These are phyloP conservation scores for Lepidonotus clava DNA, from an alignment of 2,888 invertebrate genomes.

Conservation along the genomic window DNA sequence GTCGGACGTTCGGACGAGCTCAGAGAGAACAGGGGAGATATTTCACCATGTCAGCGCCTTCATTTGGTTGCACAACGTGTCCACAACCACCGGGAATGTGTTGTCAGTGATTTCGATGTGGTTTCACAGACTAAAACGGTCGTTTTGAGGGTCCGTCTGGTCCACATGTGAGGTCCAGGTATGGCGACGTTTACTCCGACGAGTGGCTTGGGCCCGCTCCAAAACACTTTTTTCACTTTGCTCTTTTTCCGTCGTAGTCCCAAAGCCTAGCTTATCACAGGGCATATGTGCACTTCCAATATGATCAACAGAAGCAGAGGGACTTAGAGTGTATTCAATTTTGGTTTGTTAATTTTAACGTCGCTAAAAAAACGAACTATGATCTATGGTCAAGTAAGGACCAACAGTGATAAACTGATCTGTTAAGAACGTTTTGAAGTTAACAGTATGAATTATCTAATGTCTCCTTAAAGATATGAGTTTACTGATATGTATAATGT, in stretches of 20 bases:
- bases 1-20: background rate
- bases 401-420: no score
- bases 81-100: background rate
- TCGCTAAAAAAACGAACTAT: no score
- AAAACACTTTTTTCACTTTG: background rate
- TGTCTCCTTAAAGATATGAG: no score
- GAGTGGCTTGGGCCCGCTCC: background rate
- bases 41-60: background rate
- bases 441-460: no score
- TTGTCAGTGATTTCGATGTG: background rate
- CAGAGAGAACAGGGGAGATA: background rate
- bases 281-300: background rate
- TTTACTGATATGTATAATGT: no score
- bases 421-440: no score
- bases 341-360: no score
- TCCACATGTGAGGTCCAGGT: background rate
- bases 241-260: background rate
- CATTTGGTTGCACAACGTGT: background rate
- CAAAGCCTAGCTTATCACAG: background rate
- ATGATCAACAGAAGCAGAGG: no score
- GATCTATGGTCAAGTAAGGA: no score
- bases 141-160: background rate
- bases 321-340: no score
- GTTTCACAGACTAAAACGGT: background rate
- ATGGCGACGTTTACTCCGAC: background rate